A percentile compares a stretch with the other conserved stretches of the same genome.
These are phyloP conservation scores for Regulus satrapa DNA, from an alignment of 2,113 vertebrate genomes.

Conservation along the genomic window DNA sequence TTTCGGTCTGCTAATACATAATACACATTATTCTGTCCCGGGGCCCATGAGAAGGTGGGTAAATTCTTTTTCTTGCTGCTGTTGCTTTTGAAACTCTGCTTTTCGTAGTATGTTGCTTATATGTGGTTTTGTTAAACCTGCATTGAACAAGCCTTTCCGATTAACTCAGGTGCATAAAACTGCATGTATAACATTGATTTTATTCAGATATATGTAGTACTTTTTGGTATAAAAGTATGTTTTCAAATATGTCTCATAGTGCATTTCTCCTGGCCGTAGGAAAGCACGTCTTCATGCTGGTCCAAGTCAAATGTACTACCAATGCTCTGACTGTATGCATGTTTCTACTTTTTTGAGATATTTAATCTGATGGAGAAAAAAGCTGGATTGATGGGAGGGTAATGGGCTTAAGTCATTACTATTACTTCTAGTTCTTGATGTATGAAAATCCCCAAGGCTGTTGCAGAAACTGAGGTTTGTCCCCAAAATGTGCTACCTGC, in stretches of 20 bases:
- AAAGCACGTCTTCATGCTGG: background rate
- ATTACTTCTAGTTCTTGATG: background rate
- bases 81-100: background rate
- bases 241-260: background rate
- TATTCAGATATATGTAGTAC: background rate
- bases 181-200: background rate
- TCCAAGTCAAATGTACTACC: background rate
- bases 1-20: background rate
- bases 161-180: background rate
- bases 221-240: background rate
- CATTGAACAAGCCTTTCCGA: background rate
- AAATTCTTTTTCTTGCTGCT: background rate
- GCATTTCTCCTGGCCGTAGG: background rate
- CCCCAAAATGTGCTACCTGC: background rate
- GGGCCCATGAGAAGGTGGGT: background rate
- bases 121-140: background rate
- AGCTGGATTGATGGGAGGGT: background rate
- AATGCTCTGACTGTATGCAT: background rate
- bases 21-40: background rate
- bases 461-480: background rate
- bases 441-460: background rate
- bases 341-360: background rate
- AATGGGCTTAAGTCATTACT: background rate
- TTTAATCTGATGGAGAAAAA: background rate
- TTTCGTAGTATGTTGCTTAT: accelerated